Evolutionary conservation across 2,113 vertebrate species (phyloP), one percentile per base, ranked within the genome.

Genomic region (Notiomystis cincta): DNA sequence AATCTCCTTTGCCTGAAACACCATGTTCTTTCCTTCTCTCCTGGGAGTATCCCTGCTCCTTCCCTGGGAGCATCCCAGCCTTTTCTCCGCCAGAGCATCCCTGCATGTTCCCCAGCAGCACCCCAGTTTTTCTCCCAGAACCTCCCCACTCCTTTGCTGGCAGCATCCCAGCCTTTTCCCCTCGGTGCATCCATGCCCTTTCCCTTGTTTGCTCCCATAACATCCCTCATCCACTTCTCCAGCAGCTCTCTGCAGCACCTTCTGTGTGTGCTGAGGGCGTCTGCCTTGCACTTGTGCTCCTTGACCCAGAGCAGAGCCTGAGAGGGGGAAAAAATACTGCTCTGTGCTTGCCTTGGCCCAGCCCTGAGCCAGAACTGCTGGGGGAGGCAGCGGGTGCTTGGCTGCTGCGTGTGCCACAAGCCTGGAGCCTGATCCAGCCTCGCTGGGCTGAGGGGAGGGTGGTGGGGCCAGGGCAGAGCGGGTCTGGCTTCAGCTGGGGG

Each of bases 221-320:
- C 35, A 56, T 57, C 42, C 24, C 50, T 57, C 48, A 35, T 20
- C 72, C 15, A 3, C 22, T 38, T 10, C 30, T 70, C n/a, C 76
- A 67, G 60, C 50, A 25, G 51, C 27, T 42, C 61, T 47, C 70
- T 51, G 47, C 82, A 51, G 62, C 64, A 47, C 53, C 38, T 80
- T 33, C 10, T 1, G 4, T 24, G 42, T 0, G 0, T 58, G 67
- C 77, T 64, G 61, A 30, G 72, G 72, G 38, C 53, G 6, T 30
- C 35, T 82, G 37, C 64, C 57, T 67, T 31, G 38, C 18, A 3
- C 42, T 14, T 54, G 16, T 48, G 64, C 60, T 65, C 18, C 5
- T 5, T 44, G 24, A 31, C 75, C 57, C 7, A 1, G 24, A 84
- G 45, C 62, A 51, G 30, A 84, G 30, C 7, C 23, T 15, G 25